Percentiles rank a stretch among this genome's conserved stretches.
Conservation (phyloP, 2,888 invertebrate species). For the Escarpia spicata region DNA sequence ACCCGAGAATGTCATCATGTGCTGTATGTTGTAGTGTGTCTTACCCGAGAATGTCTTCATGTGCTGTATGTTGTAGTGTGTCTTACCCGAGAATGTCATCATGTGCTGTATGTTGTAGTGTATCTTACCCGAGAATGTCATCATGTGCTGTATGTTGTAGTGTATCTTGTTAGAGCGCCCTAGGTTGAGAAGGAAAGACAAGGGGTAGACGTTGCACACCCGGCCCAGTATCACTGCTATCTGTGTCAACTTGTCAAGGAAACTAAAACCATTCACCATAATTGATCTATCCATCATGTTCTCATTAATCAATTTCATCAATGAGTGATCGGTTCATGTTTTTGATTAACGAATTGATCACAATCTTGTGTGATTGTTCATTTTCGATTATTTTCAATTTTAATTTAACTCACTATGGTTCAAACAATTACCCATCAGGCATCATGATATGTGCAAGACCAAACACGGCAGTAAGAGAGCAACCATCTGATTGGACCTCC, state of each 20-base stretch:
- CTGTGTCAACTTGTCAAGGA: constrained; percentile 68
- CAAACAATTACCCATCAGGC: too few relatives aligned
- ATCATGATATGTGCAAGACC: too few relatives aligned
- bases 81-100: background rate
- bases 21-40: background rate
- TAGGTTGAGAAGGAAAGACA: constrained; percentile 91
- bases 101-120: background rate
- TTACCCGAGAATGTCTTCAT: background rate
- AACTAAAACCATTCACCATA: background rate
- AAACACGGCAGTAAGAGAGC: too few relatives aligned
- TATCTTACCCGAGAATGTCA: constrained; percentile 87
- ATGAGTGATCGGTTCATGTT: too few relatives aligned
- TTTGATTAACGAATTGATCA: too few relatives aligned
- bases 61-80: background rate
- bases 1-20: background rate
- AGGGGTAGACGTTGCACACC: constrained; percentile 93
- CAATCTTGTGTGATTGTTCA: too few relatives aligned
- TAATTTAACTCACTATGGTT: too few relatives aligned
- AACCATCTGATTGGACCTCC: too few relatives aligned
- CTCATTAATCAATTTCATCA: too few relatives aligned
- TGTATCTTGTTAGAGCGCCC: constrained; percentile 87
- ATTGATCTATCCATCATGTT: too few relatives aligned
- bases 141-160: constrained; percentile 94
- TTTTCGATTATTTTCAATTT: too few relatives aligned
- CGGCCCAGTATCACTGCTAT: constrained; percentile 89